phyloP scores from a whole-genome alignment of 2,113 vertebrate species.

The Sinocyclocheilus anophthalmus region DNA sequence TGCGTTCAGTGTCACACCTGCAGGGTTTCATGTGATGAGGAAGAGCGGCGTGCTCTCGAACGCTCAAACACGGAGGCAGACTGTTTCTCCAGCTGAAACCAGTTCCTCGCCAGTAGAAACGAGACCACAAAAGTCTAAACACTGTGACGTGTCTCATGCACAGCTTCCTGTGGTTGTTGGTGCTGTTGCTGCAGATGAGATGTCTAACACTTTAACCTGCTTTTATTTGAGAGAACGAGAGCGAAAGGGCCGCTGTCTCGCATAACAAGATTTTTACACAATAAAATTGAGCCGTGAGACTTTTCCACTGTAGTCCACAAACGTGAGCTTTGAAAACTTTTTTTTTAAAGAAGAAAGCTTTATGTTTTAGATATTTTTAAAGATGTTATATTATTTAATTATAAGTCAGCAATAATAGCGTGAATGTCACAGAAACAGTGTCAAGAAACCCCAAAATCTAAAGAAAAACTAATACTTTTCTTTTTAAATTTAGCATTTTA shows the following conservation, averaged over 20 bases:
- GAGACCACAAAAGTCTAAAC: background rate
- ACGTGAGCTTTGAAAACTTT: background rate
- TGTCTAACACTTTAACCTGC: background rate
- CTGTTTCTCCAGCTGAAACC: background rate
- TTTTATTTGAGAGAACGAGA: no score
- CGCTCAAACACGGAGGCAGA: background rate
- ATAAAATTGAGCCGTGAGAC: no score
- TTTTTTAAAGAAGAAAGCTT: background rate
- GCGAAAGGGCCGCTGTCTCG: no score
- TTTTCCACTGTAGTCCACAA: background rate
- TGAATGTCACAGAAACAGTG: background rate
- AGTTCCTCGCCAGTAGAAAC: background rate
- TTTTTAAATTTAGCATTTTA: no score
- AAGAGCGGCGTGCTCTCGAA: background rate
- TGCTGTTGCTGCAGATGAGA: background rate
- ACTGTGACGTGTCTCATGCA: background rate
- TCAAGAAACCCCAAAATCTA: background rate
- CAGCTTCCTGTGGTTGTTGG: background rate
- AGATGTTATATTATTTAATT: background rate
- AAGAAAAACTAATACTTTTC: background rate
- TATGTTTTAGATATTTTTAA: background rate
- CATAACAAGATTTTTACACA: no score
- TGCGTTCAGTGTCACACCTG: background rate
- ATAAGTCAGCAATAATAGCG: background rate
- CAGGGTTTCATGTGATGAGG: background rate